Evolutionary conservation across 2,113 vertebrate genomes (phyloP).

Genomic region (Egretta garzetta): DNA sequence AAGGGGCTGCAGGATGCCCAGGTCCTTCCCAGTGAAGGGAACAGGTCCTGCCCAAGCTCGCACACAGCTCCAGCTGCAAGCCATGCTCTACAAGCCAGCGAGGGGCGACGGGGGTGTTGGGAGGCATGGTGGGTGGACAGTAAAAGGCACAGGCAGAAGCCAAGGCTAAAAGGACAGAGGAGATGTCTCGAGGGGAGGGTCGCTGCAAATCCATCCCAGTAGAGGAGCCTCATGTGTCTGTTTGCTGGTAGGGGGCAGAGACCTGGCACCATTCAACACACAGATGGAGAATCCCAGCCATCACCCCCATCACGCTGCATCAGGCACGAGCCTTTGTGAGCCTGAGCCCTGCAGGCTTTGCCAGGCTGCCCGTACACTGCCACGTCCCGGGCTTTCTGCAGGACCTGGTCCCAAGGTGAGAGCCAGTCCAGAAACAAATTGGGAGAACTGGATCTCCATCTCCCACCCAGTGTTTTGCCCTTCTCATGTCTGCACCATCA

Average conservation of each 20-base stretch:
- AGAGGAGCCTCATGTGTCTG: background rate
- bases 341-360: background rate
- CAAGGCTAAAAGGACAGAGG: conserved; percentile 16
- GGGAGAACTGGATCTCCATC: background rate
- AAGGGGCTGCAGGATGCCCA: background rate
- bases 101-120: background rate
- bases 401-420: background rate
- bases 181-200: background rate
- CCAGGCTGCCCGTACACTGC: accelerated
- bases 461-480: background rate
- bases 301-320: accelerated
- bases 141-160: conserved; percentile 50
- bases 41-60: background rate
- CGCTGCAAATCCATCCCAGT: background rate
- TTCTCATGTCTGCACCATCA: background rate
- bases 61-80: background rate
- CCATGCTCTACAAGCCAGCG: background rate
- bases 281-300: background rate
- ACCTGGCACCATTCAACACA: background rate
- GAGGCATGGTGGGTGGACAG: background rate
- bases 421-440: background rate
- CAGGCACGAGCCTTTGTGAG: background rate
- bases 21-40: background rate
- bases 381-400: background rate
- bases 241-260: background rate